A percentile compares a stretch with the other conserved stretches of the same genome.
Evolutionary conservation across 92 coral and sea anemone genomes (phyloP).

Genomic region (Heliopora coerulea): DNA sequence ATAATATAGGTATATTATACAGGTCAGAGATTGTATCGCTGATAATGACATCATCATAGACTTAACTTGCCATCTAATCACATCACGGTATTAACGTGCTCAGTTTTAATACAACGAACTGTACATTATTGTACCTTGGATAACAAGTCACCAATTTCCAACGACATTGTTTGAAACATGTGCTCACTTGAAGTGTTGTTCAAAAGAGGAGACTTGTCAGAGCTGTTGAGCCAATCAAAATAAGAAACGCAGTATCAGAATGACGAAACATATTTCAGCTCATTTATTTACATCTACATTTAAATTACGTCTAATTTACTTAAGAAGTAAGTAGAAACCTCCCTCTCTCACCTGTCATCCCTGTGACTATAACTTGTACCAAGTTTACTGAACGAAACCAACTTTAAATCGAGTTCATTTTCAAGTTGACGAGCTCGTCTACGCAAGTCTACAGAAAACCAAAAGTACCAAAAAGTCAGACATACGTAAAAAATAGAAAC

Average conservation of each 20-base stretch:
- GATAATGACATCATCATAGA: background rate
- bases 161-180: constrained; percentile 92
- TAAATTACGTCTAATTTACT: background rate
- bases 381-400: constrained; percentile 95
- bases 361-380: constrained; percentile 92
- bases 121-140: constrained; percentile 77
- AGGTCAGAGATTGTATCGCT: constrained; percentile 1
- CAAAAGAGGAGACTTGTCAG: constrained; percentile 88
- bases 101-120: too few relatives aligned
- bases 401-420: constrained; percentile 90
- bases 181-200: constrained; percentile 90
- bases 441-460: constrained; percentile 67
- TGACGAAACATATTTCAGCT: background rate
- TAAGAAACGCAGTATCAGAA: too few relatives aligned
- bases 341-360: constrained; percentile 77
- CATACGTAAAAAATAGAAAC: background rate
- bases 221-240: too few relatives aligned
- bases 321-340: constrained; percentile 8
- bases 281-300: background rate
- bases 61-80: too few relatives aligned
- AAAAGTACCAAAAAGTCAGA: background rate
- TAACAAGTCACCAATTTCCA: constrained; percentile 88
- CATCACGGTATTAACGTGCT: too few relatives aligned
- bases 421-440: constrained; percentile 96
- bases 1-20: too few relatives aligned